A percentile compares a stretch with the other conserved stretches of the same genome.
Conservation (phyloP, 2,797 vertebrate genomes). For the Trachurus trachurus region DNA sequence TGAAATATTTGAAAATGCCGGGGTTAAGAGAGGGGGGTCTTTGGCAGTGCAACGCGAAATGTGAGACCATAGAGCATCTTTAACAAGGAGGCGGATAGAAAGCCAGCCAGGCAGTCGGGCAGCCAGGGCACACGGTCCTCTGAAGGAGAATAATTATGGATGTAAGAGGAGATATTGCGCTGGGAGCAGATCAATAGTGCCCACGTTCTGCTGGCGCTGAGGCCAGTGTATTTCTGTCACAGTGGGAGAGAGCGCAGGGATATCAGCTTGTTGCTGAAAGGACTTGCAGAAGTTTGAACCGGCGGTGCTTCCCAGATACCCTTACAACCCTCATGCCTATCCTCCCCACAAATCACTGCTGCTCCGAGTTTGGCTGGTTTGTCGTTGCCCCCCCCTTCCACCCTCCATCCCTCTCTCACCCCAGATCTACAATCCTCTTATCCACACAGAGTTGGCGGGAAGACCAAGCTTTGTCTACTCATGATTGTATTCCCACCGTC, state of each 20-base stretch:
- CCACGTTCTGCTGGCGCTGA: conserved; percentile 72
- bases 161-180: conserved; percentile 82
- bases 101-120: conserved; percentile 59
- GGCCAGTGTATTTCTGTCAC: conserved; percentile 77
- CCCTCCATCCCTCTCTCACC: conserved; percentile 8
- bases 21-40: conserved; percentile 78
- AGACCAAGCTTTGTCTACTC: conserved; percentile 76
- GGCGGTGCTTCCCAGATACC: conserved; percentile 67
- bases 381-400: background rate
- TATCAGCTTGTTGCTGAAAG: conserved; percentile 77
- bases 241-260: conserved; percentile 73
- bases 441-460: conserved; percentile 75
- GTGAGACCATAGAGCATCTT: conserved; percentile 77
- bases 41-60: conserved; percentile 77
- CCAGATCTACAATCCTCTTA: conserved; percentile 75
- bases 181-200: conserved; percentile 81
- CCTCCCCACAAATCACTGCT: conserved; percentile 68
- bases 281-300: conserved; percentile 73
- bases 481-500: conserved; percentile 78
- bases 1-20: conserved; percentile 83
- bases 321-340: conserved; percentile 59
- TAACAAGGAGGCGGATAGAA: conserved; percentile 76
- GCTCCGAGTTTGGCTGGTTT: conserved; percentile 64
- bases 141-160: conserved; percentile 82
- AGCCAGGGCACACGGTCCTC: conserved; percentile 64